Evolutionary conservation across 2,888 invertebrate species (phyloP).

Genomic region (Netelia virgata): DNA sequence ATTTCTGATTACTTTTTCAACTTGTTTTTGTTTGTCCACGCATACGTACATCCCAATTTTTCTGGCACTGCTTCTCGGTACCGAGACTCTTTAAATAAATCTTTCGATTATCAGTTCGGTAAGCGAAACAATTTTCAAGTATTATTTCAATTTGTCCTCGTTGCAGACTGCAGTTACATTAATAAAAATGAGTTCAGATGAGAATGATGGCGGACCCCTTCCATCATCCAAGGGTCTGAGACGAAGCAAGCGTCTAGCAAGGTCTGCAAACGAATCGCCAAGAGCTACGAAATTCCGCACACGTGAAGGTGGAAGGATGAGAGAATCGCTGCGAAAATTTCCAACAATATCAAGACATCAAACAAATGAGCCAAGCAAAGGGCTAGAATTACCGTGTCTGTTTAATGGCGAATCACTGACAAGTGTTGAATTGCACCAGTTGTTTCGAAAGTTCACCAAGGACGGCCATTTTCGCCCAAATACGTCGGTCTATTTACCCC

Average conservation of each 20-base stretch:
- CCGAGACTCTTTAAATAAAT: no score
- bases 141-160: background rate
- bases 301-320: background rate
- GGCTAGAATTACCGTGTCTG: background rate
- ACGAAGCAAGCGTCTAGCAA: conserved; percentile 30
- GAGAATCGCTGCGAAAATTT: background rate
- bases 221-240: background rate
- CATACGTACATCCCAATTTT: no score
- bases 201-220: background rate
- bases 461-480: conserved; percentile 50
- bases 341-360: background rate
- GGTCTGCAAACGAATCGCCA: background rate
- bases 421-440: conserved; percentile 25
- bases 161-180: background rate
- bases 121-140: background rate
- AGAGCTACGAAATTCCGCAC: background rate
- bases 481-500: background rate
- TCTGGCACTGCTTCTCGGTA: no score
- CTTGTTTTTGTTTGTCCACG: background rate
- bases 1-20: background rate
- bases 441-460: conserved; percentile 24
- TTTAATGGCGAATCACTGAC: conserved; percentile 38
- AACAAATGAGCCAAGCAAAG: background rate
- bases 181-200: conserved; percentile 37
- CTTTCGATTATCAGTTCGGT: no score